Conservation (phyloP, 2,113 vertebrate genomes). For the Ahaetulla prasina region DNA sequence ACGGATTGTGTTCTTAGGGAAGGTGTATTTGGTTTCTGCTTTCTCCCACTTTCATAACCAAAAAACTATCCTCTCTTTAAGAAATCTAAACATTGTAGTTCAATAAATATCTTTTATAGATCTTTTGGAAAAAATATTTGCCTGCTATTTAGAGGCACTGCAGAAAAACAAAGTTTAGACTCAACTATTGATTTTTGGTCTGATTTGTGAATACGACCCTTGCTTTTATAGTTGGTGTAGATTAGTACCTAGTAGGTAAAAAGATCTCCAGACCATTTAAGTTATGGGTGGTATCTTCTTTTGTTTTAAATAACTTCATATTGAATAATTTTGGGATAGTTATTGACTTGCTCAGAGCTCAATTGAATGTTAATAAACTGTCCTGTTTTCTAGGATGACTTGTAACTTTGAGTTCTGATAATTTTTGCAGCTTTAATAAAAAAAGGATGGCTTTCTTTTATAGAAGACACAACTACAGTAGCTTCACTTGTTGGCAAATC, state of each 20-base stretch:
- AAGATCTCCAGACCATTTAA: background rate
- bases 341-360: constrained; percentile 12
- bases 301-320: background rate
- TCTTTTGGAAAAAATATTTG: background rate
- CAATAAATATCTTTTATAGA: background rate
- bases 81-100: background rate
- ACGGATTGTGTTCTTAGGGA: background rate
- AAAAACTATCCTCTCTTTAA: background rate
- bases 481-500: constrained; percentile 43
- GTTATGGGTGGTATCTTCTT: background rate
- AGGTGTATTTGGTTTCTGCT: background rate
- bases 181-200: constrained; percentile 12
- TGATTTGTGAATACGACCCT: background rate
- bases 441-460: background rate
- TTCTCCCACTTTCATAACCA: background rate
- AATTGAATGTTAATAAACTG: constrained; percentile 21
- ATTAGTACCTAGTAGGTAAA: background rate
- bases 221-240: constrained; percentile 6
- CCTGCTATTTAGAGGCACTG: background rate
- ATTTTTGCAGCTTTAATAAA: constrained; percentile 47
- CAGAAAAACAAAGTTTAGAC: constrained; percentile 1
- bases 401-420: constrained; percentile 43
- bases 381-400: constrained; percentile 34
- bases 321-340: constrained; percentile 21
- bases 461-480: constrained; percentile 30